phyloP scores from a whole-genome alignment of 2,888 invertebrate genomes.

The Harpagoxenus sublaevis region DNA sequence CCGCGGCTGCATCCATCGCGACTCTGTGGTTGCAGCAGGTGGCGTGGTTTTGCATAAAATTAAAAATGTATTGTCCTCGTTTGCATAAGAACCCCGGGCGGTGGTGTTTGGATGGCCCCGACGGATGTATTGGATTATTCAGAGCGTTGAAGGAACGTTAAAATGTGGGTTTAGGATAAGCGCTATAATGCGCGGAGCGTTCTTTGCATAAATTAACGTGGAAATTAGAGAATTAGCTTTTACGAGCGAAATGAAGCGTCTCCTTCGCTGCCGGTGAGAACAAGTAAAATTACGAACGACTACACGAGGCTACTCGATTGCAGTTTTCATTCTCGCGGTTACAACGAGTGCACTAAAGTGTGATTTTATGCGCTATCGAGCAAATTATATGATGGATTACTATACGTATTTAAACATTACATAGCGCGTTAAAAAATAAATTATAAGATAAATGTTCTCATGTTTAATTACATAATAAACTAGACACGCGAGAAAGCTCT shows the following conservation, averaged over 20 bases:
- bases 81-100: conserved; percentile 41
- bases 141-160: conserved; percentile 48
- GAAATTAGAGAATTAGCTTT: conserved; percentile 51
- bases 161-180: conserved; percentile 49
- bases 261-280: background rate
- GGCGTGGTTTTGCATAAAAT: conserved; percentile 55
- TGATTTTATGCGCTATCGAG: background rate
- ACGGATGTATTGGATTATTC: conserved; percentile 55
- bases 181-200: conserved; percentile 37
- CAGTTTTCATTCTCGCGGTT: conserved; percentile 11
- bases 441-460: conserved; percentile 1
- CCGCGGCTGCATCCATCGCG: conserved; percentile 10
- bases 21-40: conserved; percentile 37
- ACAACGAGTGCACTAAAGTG: background rate
- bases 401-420: background rate
- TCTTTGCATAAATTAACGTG: conserved; percentile 55
- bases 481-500: background rate
- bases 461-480: background rate
- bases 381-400: background rate
- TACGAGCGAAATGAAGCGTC: conserved; percentile 39
- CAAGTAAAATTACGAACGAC: conserved; percentile 40
- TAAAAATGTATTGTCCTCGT: conserved; percentile 54
- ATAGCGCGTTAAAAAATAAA: background rate
- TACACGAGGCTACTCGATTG: conserved; percentile 2
- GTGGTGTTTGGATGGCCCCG: conserved; percentile 39